Evolutionary conservation across 2,888 invertebrate genomes (phyloP), one percentile per base, ranked within the genome.

Genomic region (Athalia cordata): DNA sequence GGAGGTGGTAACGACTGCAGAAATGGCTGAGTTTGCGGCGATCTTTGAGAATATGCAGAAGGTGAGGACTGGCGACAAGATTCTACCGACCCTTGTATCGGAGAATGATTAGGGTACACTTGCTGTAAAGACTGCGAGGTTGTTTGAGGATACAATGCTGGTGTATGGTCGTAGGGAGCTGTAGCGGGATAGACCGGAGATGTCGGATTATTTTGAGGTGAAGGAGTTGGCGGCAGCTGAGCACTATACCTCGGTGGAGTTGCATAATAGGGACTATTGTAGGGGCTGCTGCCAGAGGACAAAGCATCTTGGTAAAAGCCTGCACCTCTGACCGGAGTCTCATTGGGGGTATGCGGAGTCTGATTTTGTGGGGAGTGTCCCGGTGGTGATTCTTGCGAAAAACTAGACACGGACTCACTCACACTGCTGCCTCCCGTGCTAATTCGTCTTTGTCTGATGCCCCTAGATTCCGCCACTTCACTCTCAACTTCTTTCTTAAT

Each of bases 291-390:
- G 87, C 95, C 95, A 4, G 95, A 94, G 0, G 95, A 95, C n/a
- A 95, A 94, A 0, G 95, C 95, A 84, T 97, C 97, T 89, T 97
- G 97, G 90, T 97, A 97, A 89, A 97, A 97, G 4, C 97, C 97
- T 8, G 89, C 89, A 55, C 96, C 96, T 83, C 96, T 93, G 5
- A 97, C 95, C 4, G 96, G 95, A 0, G 96, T 96, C 85, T 96
- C 96, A n/a, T 95, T 92, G 11, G 94, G 92, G 0, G 95, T 94
- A 87, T 95, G 94, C 13, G 82, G 79, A 6, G 84, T 83, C 67
- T 86, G 87, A 66, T 83, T 88, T 82, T 87, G 91, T 3, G 87
- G 90, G 52, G 88, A 90, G 77, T 85, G 87, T 77, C 84, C 84
- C 5, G 94, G 92, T 0, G 96, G 96, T 0, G 96, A 96, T 45